Evolutionary conservation across 2,797 vertebrate species (phyloP).

Genomic region (Myoxocephalus aenaeus): DNA sequence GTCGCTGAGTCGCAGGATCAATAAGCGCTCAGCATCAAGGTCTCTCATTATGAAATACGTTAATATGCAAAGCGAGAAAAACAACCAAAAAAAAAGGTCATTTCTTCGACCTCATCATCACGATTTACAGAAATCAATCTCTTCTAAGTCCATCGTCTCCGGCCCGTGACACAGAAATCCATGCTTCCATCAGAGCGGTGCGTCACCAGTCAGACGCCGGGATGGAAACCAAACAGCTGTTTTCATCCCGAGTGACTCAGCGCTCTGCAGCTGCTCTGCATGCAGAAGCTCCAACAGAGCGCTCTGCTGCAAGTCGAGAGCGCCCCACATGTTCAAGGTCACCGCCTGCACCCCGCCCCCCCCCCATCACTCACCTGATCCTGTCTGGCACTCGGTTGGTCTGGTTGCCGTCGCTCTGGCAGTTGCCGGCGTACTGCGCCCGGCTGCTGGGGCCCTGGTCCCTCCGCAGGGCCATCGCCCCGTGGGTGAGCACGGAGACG

Average conservation of each 20-base stretch:
- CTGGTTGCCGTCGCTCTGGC: constrained; percentile 89
- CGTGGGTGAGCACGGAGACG: constrained; percentile 92
- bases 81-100: neutral
- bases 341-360: neutral
- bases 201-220: neutral
- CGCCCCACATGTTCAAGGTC: constrained; percentile 51
- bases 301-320: too few species aligned
- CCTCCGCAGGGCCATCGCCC: constrained; percentile 90
- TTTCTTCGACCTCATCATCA: neutral
- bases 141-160: neutral
- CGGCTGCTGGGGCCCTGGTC: constrained; percentile 86
- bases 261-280: constrained; percentile 19
- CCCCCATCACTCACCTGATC: constrained; percentile 74
- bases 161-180: neutral
- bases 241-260: constrained; percentile 43
- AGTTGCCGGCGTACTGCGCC: constrained; percentile 90
- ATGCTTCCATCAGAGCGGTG: too few species aligned
- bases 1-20: constrained; percentile 15
- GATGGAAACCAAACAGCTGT: neutral
- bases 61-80: neutral
- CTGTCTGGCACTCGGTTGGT: constrained; percentile 81
- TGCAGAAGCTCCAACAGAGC: constrained; percentile 27
- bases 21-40: neutral
- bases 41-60: neutral
- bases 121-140: neutral